A percentile compares a stretch with the other conserved stretches of the same genome.
Conservation (phyloP, 1,140 invertebrate species). For the Penaeus indicus region DNA sequence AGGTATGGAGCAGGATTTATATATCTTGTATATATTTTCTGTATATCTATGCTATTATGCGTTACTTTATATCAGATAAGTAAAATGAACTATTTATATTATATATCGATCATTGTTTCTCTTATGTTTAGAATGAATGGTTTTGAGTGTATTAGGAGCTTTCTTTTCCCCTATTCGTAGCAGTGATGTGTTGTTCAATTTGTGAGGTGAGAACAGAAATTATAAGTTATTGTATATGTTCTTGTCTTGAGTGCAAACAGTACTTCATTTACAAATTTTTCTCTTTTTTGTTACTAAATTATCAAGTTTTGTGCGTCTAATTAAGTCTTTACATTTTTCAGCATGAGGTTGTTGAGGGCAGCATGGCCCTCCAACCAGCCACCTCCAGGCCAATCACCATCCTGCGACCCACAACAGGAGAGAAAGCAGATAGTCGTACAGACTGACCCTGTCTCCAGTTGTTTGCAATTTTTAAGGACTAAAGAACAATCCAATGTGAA, state of each 20-base stretch:
- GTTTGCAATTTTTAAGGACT: conserved; percentile 55
- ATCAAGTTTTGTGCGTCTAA: too few species aligned
- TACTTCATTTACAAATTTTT: too few species aligned
- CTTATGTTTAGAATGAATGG: too few species aligned
- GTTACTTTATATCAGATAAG: not conserved
- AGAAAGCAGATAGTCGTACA: conserved; percentile 49
- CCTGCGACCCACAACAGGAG: conserved; percentile 45
- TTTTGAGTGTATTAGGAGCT: too few species aligned
- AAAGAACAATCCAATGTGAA: conserved; percentile 24
- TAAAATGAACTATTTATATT: too few species aligned
- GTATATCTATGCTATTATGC: not conserved
- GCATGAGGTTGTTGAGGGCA: conserved; percentile 41
- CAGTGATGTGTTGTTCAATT: too few species aligned
- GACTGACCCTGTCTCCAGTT: conserved; percentile 49
- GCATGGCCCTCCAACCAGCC: conserved; percentile 43
- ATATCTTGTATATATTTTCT: conserved; percentile 1
- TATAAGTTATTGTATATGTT: too few species aligned
- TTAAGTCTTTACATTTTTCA: not conserved
- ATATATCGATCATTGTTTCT: too few species aligned
- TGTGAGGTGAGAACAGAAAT: too few species aligned
- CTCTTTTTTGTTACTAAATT: too few species aligned
- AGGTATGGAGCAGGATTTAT: not conserved
- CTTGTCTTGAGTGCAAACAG: too few species aligned
- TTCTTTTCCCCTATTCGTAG: too few species aligned
- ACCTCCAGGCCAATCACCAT: conserved; percentile 55